A percentile compares a stretch with the other conserved stretches of the same genome.
These are phyloP conservation scores for Drosophila fulvimacula DNA, from an alignment of 2,888 invertebrate species.

Conservation along the genomic window DNA sequence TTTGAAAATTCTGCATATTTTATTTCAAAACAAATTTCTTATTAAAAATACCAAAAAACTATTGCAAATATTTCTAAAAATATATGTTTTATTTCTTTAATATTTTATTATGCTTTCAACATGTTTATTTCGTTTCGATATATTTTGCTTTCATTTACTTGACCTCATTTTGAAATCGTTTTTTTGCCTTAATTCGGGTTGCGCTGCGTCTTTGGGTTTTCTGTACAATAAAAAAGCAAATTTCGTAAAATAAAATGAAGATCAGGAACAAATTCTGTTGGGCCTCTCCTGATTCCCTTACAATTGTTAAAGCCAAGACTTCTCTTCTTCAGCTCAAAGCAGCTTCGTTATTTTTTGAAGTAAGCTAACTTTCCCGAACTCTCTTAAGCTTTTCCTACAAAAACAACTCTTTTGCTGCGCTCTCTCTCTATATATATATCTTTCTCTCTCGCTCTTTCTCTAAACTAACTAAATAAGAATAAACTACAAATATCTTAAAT, in stretches of 20 bases:
- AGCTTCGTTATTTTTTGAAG: conserved; percentile 68
- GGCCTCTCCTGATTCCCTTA: conserved; percentile 35
- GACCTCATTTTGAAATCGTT: conserved; percentile 43
- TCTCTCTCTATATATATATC: conserved; percentile 48
- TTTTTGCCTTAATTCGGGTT: conserved; percentile 66
- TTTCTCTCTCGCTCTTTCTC: conserved; percentile 18
- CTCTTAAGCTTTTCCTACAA: conserved; percentile 73
- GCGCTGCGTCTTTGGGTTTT: conserved; percentile 68
- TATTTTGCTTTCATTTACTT: conserved; percentile 47
- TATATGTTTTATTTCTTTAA: conserved; percentile 40
- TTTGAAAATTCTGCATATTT: conserved; percentile 79
- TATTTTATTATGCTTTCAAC: conserved; percentile 61
- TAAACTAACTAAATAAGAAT: conserved; percentile 56
- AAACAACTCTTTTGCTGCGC: conserved; percentile 64
- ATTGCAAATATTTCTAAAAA: conserved; percentile 78
- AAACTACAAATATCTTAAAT: conserved; percentile 56
- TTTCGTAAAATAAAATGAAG: conserved; percentile 31
- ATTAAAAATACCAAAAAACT: conserved; percentile 57
- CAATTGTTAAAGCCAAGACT: conserved; percentile 48
- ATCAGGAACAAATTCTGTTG: conserved; percentile 55
- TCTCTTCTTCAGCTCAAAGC: conserved; percentile 49
- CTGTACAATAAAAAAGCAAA: conserved; percentile 33
- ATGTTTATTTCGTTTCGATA: conserved; percentile 51
- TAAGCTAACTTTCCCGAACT: conserved; percentile 63
- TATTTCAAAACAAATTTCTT: conserved; percentile 71